Conservation (phyloP, 2,797 vertebrate genomes). For the Hozukius guyotensis region DNA sequence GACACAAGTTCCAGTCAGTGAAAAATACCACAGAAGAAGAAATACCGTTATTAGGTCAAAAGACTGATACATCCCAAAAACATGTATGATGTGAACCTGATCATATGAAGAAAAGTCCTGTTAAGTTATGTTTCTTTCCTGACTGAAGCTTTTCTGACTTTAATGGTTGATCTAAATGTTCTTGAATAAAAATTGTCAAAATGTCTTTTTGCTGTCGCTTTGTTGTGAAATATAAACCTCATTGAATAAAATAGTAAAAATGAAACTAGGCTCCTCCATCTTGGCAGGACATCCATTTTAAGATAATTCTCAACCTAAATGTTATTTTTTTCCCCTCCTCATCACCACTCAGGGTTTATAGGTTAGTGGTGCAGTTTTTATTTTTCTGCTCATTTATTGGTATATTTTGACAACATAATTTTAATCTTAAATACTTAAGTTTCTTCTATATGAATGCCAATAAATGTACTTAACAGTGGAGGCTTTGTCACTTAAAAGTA, state of each 20-base stretch:
- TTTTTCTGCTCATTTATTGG: not conserved
- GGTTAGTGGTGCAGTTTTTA: not conserved
- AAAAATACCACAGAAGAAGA: constrained; percentile 63
- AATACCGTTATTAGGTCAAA: constrained; percentile 66
- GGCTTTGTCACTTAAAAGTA: not conserved
- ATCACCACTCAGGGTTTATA: not conserved
- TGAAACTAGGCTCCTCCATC: not conserved
- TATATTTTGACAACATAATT: not conserved
- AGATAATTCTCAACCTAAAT: not conserved
- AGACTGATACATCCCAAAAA: constrained; percentile 66
- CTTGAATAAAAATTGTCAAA: constrained; percentile 83
- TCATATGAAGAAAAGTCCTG: constrained; percentile 67
- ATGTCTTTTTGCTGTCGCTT: constrained; percentile 31
- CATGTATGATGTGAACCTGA: constrained; percentile 72
- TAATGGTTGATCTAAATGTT: constrained; percentile 81
- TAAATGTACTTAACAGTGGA: not conserved
- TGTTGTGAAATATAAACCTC: not conserved
- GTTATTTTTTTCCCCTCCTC: accelerated
- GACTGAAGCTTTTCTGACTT: constrained; percentile 75
- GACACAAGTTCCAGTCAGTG: constrained; percentile 62
- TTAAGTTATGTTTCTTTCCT: constrained; percentile 81
- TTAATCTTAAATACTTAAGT: not conserved
- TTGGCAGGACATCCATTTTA: not conserved
- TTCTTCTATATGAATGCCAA: not conserved
- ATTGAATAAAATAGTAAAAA: too few relatives aligned